phyloP scores from a whole-genome alignment of 2,888 invertebrate species.

The Heliothis peltigera region DNA sequence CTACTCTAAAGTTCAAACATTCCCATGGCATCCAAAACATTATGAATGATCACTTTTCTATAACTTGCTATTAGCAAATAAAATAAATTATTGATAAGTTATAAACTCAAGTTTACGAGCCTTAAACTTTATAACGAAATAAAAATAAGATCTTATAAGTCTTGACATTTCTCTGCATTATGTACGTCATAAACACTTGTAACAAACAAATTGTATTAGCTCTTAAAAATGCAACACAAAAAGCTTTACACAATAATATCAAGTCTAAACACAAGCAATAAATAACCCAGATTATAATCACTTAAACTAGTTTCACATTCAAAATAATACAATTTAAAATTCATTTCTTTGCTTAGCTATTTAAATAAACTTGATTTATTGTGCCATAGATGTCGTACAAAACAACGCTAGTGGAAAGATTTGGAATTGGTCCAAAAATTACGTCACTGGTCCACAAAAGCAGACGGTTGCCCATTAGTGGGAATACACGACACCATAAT shows the following conservation, averaged over 20 bases:
- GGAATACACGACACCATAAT: constrained; percentile 42
- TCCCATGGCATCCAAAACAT: too few species aligned
- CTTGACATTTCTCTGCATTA: too few species aligned
- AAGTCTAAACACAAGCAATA: constrained; percentile 1
- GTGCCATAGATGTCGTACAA: constrained; percentile 14
- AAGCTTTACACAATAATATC: too few species aligned
- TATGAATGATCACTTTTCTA: too few species aligned
- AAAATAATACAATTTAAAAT: constrained; percentile 29
- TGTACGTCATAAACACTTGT: too few species aligned
- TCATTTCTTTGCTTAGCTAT: constrained; percentile 10
- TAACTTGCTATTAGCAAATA: too few species aligned
- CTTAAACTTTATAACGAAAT: too few species aligned
- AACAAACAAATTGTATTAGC: not conserved
- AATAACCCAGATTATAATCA: constrained; percentile 19
- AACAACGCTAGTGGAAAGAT: constrained; percentile 34
- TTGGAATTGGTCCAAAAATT: constrained; percentile 58
- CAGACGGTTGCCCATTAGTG: constrained; percentile 52
- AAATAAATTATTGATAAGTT: too few species aligned
- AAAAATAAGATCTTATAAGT: too few species aligned
- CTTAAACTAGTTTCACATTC: constrained; percentile 3
- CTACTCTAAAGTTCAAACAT: too few species aligned
- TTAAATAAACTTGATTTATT: constrained; percentile 39
- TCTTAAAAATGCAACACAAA: not conserved
- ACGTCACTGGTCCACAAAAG: constrained; percentile 46
- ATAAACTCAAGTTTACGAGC: too few species aligned